phyloP scores from a whole-genome alignment of 2,888 invertebrate genomes.

The Trachelus tabidus region DNA sequence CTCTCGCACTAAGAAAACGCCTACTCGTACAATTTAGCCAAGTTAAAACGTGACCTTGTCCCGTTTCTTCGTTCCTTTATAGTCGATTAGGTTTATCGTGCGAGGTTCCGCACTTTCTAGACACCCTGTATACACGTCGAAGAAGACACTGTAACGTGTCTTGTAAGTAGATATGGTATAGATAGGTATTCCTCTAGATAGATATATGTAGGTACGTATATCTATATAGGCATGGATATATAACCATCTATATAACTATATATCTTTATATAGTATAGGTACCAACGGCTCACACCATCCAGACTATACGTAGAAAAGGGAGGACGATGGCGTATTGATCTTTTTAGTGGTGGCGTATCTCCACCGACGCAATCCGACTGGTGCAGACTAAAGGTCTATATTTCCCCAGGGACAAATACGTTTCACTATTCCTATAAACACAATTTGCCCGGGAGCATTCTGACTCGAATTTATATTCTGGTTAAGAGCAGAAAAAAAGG shows the following conservation, averaged over 20 bases:
- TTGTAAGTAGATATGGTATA: slow-evolving; percentile 21
- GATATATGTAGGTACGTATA: neutral
- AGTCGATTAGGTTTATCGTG: neutral
- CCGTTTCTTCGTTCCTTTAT: neutral
- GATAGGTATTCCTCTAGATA: slow-evolving; percentile 12
- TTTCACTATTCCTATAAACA: slow-evolving; percentile 66
- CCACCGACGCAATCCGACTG: slow-evolving; percentile 58
- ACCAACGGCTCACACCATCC: slow-evolving; percentile 44
- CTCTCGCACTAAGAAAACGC: neutral
- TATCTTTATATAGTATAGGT: neutral
- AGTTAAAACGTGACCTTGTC: neutral
- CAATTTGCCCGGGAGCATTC: slow-evolving; percentile 63
- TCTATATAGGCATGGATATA: neutral
- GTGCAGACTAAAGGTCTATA: slow-evolving; percentile 63
- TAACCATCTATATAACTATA: neutral
- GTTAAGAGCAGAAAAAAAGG: slow-evolving; percentile 6
- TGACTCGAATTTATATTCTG: slow-evolving; percentile 34
- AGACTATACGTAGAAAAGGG: slow-evolving; percentile 50
- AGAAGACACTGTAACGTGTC: slow-evolving; percentile 27
- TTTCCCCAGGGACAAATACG: slow-evolving; percentile 64
- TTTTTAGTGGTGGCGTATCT: slow-evolving; percentile 64
- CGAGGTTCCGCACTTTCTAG: slow-evolving; percentile 6
- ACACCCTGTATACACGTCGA: slow-evolving; percentile 11
- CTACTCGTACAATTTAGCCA: neutral
- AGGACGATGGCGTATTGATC: slow-evolving; percentile 65